phyloP scores from a whole-genome alignment of 2,888 invertebrate species.

The Tolmerus cingulatus region DNA sequence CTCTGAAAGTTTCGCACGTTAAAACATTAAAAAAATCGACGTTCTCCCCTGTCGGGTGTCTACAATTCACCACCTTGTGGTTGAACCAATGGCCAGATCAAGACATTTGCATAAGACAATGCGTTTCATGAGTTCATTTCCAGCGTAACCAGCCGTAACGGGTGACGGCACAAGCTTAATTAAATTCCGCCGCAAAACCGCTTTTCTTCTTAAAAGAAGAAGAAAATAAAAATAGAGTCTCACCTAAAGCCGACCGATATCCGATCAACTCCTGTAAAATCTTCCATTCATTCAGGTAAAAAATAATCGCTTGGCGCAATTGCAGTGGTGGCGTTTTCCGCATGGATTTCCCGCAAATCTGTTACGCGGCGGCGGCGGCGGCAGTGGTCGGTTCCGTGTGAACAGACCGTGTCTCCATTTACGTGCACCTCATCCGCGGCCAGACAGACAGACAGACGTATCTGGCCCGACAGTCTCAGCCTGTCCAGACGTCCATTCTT shows the following conservation, averaged over 20 bases:
- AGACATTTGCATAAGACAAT: background rate
- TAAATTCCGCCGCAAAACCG: background rate
- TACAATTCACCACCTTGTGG: background rate
- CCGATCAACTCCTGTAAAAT: conserved; percentile 22
- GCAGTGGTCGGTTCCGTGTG: conserved; percentile 28
- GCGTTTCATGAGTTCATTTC: background rate
- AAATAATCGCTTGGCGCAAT: background rate
- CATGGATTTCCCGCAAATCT: background rate
- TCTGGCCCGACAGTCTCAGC: background rate
- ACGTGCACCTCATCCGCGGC: conserved; percentile 37
- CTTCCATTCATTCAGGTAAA: conserved; percentile 27
- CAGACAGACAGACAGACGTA: background rate
- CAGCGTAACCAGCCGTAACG: conserved; percentile 3
- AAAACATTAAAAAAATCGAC: background rate
- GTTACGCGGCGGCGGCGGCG: background rate
- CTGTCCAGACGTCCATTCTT: conserved; percentile 27
- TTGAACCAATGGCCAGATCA: background rate
- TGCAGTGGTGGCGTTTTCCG: background rate
- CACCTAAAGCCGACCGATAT: background rate
- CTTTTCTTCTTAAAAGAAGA: background rate
- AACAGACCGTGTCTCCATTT: conserved; percentile 46
- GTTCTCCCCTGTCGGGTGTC: background rate
- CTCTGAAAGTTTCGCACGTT: background rate
- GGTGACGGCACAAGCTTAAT: conserved; percentile 10
- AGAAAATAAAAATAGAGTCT: background rate